Conservation (phyloP, 92 coral and sea anemone species). For the Umimayanthus chanpuru region DNA sequence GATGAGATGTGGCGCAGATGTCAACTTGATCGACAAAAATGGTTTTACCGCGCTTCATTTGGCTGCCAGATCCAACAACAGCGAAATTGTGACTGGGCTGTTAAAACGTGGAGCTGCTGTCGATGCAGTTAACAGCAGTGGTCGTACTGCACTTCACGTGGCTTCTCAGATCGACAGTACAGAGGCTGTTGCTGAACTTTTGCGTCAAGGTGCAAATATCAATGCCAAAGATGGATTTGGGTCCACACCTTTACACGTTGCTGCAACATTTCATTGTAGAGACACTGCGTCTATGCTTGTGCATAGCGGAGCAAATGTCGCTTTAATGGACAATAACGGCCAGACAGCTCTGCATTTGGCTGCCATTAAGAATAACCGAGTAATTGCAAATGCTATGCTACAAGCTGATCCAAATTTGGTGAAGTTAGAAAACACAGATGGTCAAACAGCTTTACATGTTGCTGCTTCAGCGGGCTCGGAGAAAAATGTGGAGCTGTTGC, state of each 20-base stretch:
- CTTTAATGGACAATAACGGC: conserved; percentile 18
- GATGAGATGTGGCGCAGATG: conserved; percentile 17
- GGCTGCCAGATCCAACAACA: conserved; percentile 9
- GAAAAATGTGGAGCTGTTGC: not conserved
- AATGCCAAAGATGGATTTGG: conserved; percentile 15
- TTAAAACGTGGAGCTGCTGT: conserved; percentile 23
- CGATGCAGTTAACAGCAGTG: not conserved
- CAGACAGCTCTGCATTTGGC: conserved; percentile 47
- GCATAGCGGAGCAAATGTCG: conserved; percentile 4
- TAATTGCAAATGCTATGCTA: not conserved
- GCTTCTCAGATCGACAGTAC: conserved; percentile 9
- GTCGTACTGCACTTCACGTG: conserved; percentile 30
- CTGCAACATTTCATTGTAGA: conserved; percentile 2
- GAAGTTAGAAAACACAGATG: conserved; percentile 8
- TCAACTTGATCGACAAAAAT: not conserved
- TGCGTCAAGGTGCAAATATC: conserved; percentile 22
- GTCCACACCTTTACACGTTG: conserved; percentile 11
- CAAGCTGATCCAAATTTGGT: conserved; percentile 26
- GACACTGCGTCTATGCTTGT: conserved; percentile 17
- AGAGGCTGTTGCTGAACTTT: conserved; percentile 11
- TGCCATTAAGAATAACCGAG: not conserved
- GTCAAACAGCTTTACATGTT: conserved; percentile 37
- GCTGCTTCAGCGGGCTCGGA: conserved; percentile 12
- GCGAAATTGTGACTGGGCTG: conserved; percentile 6
- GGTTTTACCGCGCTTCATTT: conserved; percentile 20